Conservation (phyloP, 2,888 invertebrate species). For the Macrophya alboannulata region DNA sequence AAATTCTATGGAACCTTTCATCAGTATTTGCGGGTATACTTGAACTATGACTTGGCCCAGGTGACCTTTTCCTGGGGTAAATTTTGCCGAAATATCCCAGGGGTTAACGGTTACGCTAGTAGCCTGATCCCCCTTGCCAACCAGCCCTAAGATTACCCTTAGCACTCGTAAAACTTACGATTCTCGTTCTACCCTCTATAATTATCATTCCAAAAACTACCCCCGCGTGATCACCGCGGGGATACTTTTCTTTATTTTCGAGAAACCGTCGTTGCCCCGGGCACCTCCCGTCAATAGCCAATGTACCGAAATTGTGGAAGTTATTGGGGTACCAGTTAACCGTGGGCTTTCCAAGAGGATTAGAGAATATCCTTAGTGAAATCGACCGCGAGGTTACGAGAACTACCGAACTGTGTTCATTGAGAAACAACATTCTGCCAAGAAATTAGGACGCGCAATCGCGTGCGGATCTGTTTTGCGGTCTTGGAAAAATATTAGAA, state of each 20-base stretch:
- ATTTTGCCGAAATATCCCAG: constrained; percentile 28
- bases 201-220: constrained; percentile 41
- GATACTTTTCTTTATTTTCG: constrained; percentile 35
- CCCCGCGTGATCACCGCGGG: constrained; percentile 3
- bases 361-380: constrained; percentile 4
- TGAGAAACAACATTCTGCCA: background rate
- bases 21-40: background rate
- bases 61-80: constrained; percentile 6
- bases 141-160: constrained; percentile 24
- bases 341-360: background rate
- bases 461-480: background rate
- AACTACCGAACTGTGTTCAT: constrained; percentile 25
- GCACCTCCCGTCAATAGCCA: background rate
- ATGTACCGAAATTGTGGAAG: background rate
- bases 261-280: background rate
- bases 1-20: background rate
- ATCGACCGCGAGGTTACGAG: background rate
- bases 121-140: constrained; percentile 23
- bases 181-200: constrained; percentile 18
- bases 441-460: constrained; percentile 9
- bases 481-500: background rate
- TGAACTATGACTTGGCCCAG: constrained; percentile 35
- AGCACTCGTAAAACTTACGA: constrained; percentile 6
- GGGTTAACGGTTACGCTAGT: constrained; percentile 32
- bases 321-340: background rate